Evolutionary conservation across 2,113 vertebrate species (phyloP).

Genomic region (Canis aureus): DNA sequence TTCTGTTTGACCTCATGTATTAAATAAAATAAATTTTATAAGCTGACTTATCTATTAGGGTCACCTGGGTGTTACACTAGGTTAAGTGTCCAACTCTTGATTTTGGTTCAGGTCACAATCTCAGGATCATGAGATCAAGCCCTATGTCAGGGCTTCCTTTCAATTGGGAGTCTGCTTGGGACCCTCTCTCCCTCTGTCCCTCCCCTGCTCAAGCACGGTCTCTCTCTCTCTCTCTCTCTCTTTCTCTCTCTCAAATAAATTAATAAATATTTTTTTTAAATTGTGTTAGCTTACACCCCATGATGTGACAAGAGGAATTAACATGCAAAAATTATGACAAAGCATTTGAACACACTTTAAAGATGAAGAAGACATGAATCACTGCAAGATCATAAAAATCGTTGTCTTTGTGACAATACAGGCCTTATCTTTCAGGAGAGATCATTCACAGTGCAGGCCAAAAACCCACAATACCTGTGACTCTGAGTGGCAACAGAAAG

Average conservation of each 20-base stretch:
- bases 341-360: background rate
- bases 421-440: background rate
- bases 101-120: background rate
- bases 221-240: background rate
- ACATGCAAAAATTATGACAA: background rate
- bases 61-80: background rate
- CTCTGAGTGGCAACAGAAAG: background rate
- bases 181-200: background rate
- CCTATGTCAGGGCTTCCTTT: background rate
- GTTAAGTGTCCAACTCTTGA: background rate
- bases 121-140: background rate
- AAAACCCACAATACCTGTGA: background rate
- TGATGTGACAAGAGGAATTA: conserved; percentile 33
- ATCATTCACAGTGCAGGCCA: background rate
- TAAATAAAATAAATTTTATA: background rate
- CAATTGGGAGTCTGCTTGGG: background rate
- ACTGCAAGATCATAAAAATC: background rate
- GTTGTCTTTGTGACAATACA: background rate
- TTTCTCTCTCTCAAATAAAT: background rate
- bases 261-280: background rate
- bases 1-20: background rate
- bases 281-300: background rate
- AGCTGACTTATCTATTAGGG: background rate
- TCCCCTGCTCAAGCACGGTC: background rate
- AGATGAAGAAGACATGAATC: background rate